Evolutionary conservation across 2,113 vertebrate genomes (phyloP).

Genomic region (Pontoporia blainvillei): DNA sequence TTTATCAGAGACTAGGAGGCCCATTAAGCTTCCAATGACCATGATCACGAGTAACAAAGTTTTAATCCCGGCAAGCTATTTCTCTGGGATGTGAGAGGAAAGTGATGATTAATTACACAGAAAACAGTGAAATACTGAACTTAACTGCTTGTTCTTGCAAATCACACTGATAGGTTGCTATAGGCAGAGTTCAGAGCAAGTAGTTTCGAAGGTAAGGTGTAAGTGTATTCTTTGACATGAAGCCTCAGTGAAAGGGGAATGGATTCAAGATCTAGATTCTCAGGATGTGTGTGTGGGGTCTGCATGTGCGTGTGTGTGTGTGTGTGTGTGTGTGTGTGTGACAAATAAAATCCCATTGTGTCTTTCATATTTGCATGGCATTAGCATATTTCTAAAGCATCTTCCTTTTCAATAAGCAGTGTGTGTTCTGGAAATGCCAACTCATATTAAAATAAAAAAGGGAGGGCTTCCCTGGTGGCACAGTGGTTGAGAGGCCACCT

Average conservation of each 20-base stretch:
- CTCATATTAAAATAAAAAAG: constrained; percentile 45
- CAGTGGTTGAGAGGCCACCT: too few relatives aligned
- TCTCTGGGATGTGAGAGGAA: not conserved
- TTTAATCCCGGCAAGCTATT: not conserved
- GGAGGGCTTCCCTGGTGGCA: not conserved
- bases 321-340: not conserved
- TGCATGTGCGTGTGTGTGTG: not conserved
- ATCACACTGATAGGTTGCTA: not conserved
- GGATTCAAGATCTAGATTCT: not conserved
- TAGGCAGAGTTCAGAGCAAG: not conserved
- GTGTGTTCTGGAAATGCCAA: constrained; percentile 32
- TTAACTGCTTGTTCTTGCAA: not conserved
- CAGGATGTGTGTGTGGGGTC: not conserved
- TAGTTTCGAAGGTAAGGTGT: not conserved
- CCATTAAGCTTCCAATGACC: not conserved
- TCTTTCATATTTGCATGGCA: not conserved
- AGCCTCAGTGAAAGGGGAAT: not conserved
- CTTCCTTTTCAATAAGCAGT: not conserved
- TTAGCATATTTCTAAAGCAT: not conserved
- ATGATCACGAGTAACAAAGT: not conserved
- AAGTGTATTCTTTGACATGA: not conserved
- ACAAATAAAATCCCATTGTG: not conserved
- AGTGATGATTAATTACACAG: not conserved
- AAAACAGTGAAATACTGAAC: not conserved
- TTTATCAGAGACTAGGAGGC: not conserved